phyloP scores from a whole-genome alignment of 1,140 invertebrate species.

The Lanistes nyassanus region DNA sequence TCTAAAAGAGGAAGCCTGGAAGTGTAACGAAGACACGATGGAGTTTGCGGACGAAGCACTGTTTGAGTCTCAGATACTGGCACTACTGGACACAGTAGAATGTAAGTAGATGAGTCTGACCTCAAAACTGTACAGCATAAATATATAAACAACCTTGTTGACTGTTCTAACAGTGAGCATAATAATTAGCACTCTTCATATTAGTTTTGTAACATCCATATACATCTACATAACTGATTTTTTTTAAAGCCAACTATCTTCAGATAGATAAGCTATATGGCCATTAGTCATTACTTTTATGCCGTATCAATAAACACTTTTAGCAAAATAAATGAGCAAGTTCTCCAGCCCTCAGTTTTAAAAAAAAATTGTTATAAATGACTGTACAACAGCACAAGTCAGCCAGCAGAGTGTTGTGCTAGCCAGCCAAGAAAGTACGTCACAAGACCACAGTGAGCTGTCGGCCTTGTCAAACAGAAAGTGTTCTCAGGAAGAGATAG shows the following conservation, averaged over 20 bases:
- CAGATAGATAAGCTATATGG: background rate
- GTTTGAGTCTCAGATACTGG: conserved; percentile 48
- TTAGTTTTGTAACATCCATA: background rate
- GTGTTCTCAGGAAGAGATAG: conserved; percentile 39
- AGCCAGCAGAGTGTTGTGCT: background rate
- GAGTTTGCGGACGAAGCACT: conserved; percentile 38
- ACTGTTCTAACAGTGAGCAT: background rate
- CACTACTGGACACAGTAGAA: conserved; percentile 48
- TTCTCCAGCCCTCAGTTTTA: background rate
- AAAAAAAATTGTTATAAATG: background rate
- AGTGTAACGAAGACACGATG: conserved; percentile 7
- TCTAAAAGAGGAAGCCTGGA: no score
- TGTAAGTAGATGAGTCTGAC: conserved; percentile 36
- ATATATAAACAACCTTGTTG: background rate
- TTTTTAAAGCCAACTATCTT: background rate
- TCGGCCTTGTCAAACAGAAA: background rate
- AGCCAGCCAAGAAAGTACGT: background rate
- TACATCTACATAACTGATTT: background rate
- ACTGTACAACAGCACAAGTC: background rate
- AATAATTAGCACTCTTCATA: background rate
- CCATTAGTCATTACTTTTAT: background rate
- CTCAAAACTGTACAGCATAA: no score
- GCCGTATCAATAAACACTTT: background rate
- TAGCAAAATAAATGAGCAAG: background rate
- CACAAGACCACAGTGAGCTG: background rate